Percentiles rank a stretch among this genome's conserved stretches.
phyloP scores from a whole-genome alignment of 2,888 invertebrate species.

The Oscheius myriophilus region DNA sequence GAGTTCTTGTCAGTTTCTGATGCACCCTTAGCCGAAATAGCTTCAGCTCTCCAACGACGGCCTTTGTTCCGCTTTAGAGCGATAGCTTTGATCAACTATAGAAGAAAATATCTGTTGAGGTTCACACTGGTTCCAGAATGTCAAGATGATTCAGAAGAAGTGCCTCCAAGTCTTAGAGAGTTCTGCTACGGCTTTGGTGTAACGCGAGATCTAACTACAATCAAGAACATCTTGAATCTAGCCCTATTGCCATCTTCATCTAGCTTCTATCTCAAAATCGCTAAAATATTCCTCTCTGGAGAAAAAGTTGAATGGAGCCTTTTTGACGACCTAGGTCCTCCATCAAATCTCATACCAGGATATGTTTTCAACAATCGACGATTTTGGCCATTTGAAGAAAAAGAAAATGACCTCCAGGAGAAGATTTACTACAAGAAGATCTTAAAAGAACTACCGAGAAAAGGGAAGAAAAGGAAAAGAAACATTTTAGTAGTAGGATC shows the following conservation, averaged over 20 bases:
- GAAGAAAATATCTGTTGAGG: conserved; percentile 27
- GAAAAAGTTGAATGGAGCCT: conserved; percentile 17
- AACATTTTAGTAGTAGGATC: background rate
- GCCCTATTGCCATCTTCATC: conserved; percentile 6
- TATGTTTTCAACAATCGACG: conserved; percentile 16
- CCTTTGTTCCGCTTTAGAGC: conserved; percentile 36
- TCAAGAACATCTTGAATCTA: background rate
- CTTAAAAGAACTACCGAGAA: background rate
- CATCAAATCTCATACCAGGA: background rate
- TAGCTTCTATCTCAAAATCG: background rate
- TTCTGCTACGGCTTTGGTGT: conserved; percentile 21
- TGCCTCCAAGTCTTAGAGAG: background rate
- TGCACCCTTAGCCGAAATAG: conserved; percentile 16
- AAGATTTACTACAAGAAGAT: conserved; percentile 5
- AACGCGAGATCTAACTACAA: background rate
- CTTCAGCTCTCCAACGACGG: conserved; percentile 22
- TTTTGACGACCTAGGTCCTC: conserved; percentile 4
- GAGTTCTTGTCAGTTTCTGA: conserved; percentile 26
- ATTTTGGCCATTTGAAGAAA: conserved; percentile 20
- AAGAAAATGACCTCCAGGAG: background rate
- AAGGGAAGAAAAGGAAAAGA: background rate
- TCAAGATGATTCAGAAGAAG: background rate
- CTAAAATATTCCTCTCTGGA: conserved; percentile 11
- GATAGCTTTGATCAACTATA: conserved; percentile 36
- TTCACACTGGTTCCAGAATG: background rate